These are phyloP conservation scores for Salvelinus sp. DNA, from an alignment of 2,113 vertebrate genomes.

Conservation along the genomic window DNA sequence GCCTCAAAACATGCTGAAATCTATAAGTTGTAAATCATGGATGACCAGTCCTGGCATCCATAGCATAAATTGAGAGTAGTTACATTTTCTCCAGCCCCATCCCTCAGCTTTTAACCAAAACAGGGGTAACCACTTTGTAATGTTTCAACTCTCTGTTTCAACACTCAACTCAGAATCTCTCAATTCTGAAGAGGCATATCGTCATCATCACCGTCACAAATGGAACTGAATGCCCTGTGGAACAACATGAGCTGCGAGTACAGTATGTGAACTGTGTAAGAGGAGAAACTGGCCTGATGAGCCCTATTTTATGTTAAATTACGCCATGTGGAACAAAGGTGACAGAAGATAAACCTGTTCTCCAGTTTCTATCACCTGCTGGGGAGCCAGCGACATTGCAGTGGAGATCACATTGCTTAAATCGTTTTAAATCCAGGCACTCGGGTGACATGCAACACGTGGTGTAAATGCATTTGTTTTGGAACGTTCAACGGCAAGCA, in stretches of 20 bases:
- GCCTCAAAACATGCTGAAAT: too few relatives aligned
- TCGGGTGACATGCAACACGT: not conserved
- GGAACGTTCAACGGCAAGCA: not conserved
- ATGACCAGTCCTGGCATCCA: too few relatives aligned
- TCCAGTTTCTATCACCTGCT: not conserved
- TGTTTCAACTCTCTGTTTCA: too few relatives aligned
- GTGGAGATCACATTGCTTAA: not conserved
- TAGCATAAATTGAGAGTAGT: too few relatives aligned
- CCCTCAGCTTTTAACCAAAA: too few relatives aligned
- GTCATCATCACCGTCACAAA: too few relatives aligned
- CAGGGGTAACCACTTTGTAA: too few relatives aligned
- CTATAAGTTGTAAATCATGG: too few relatives aligned
- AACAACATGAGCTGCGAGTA: not conserved
- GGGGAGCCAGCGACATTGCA: not conserved
- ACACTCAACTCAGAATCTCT: too few relatives aligned
- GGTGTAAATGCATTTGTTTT: not conserved
- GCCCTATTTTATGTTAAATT: conserved; percentile 6
- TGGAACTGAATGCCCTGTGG: too few relatives aligned
- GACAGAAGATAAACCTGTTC: not conserved
- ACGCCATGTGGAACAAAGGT: conserved; percentile 26
- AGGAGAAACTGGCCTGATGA: not conserved
- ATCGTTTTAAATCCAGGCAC: not conserved
- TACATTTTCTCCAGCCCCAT: too few relatives aligned
- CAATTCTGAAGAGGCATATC: too few relatives aligned
- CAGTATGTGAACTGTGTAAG: not conserved